Evolutionary conservation across 1,140 invertebrate genomes (phyloP), one percentile per base, ranked within the genome.

Genomic region (Acromyrmex charruanus): DNA sequence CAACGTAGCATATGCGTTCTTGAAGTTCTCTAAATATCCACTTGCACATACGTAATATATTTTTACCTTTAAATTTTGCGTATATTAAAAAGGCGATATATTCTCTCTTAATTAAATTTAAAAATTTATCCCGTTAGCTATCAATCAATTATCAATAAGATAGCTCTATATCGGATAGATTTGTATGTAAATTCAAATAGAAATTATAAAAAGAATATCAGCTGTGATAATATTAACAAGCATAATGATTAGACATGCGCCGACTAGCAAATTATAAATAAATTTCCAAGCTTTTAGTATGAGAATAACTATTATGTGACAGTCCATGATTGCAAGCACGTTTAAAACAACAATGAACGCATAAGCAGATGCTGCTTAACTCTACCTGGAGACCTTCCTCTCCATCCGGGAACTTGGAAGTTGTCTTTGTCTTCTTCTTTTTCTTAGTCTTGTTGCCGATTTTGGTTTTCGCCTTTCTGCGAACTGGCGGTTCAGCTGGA

Each of bases 371-470:
- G 86, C 72, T 87, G 88, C 85, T 89, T 84, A 88, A 93, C 91
- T 93, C 90, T 94, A 97, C 96, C 95, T 97, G 97, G 94, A 97
- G 97, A 84, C 98, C 98, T 94, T 98, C 98, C 91, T 98, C 98
- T 85, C 98, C 98, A 91, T 98, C 98, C 0, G 98, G 97, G 90
- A 98, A 98, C 92, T 98, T 98, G 35, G 97, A 97, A 0, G 97
- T 98, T 0, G 97, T 98, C 95, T 98, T 98, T 21, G 97, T 96
- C 94, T 98, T 98, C 96, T 98, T 99, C 96, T 99, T 99, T 95
- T 98, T 98, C 94, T 98, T 99, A 88, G 97, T 97, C 95, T 98
- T 98, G 92, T 98, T 98, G 7, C 98, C 98, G 90, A 98, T 98
- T 96, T 99, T 99, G 58, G 98, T 98, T 94, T 99, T 99, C 31